Conservation (phyloP, 2,113 vertebrate genomes). For the Cavia porcellus region DNA sequence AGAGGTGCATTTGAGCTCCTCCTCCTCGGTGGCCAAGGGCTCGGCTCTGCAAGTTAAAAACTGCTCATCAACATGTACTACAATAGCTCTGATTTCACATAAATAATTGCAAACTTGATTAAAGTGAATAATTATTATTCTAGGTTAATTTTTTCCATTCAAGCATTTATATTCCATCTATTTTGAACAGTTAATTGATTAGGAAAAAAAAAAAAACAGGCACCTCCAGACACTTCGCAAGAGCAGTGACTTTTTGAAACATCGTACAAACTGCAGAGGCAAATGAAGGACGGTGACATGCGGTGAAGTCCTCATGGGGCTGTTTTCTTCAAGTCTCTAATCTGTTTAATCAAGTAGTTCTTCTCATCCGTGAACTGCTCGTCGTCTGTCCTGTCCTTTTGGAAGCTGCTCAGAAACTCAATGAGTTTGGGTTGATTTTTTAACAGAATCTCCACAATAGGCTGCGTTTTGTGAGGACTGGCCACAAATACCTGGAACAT, state of each 20-base stretch:
- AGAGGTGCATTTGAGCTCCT: constrained; percentile 1
- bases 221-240: constrained; percentile 83
- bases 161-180: constrained; percentile 85
- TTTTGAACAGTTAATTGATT: constrained; percentile 80
- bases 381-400: constrained; percentile 96
- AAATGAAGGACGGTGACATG: constrained; percentile 57
- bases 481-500: constrained; percentile 96
- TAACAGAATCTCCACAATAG: constrained; percentile 97
- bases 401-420: constrained; percentile 98
- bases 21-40: constrained; percentile 29
- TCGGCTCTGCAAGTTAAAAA: constrained; percentile 57
- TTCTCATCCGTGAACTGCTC: constrained; percentile 99
- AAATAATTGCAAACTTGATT: constrained; percentile 86
- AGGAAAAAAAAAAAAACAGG: constrained; percentile 71
- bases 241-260: constrained; percentile 75
- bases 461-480: constrained; percentile 98
- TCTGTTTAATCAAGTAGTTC: constrained; percentile 99
- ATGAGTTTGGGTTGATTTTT: constrained; percentile 99
- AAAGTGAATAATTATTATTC: constrained; percentile 88
- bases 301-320: constrained; percentile 85
- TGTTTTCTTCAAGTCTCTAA: constrained; percentile 96
- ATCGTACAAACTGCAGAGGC: constrained; percentile 63
- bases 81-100: constrained; percentile 82
- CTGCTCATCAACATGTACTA: constrained; percentile 61
- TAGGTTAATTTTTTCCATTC: constrained; percentile 84